Evolutionary conservation across 2,888 invertebrate species (phyloP).

Genomic region (Parnassius orleans): DNA sequence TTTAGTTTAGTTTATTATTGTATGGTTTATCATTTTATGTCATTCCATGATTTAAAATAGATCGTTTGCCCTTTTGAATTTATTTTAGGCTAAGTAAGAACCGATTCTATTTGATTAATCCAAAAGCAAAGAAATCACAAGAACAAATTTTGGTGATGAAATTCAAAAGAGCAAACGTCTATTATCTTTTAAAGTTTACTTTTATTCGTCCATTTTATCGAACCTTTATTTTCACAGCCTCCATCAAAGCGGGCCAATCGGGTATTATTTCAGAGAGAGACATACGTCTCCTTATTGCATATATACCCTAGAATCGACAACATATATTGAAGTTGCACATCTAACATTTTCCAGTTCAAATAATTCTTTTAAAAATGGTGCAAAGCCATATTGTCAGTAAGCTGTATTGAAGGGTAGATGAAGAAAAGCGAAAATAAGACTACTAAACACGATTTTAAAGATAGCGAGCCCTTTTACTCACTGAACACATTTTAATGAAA

Average conservation of each 20-base stretch:
- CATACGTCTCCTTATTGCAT: constrained; percentile 85
- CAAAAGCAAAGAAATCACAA: background rate
- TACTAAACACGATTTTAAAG: no score
- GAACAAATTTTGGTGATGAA: background rate
- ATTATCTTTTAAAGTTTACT: constrained; percentile 46
- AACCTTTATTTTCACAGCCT: constrained; percentile 85
- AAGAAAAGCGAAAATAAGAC: background rate
- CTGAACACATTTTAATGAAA: background rate
- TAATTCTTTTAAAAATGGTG: constrained; percentile 23
- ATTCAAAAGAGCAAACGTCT: constrained; percentile 50
- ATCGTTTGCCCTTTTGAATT: constrained; percentile 52
- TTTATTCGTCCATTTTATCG: constrained; percentile 75
- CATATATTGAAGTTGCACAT: constrained; percentile 58
- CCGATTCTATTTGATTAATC: background rate
- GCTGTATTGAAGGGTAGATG: constrained; percentile 28
- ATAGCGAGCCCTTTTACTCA: background rate
- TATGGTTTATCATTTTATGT: constrained; percentile 58
- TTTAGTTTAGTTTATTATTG: constrained; percentile 53
- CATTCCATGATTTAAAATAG: constrained; percentile 68
- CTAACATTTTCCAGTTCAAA: constrained; percentile 18
- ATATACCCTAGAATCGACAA: constrained; percentile 83
- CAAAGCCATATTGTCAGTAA: constrained; percentile 37
- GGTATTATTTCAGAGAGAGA: constrained; percentile 86
- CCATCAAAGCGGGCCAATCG: constrained; percentile 88
- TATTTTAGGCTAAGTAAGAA: constrained; percentile 3